Evolutionary conservation across 2,113 vertebrate genomes (phyloP).

Genomic region (Cyrtonyx montezumae): DNA sequence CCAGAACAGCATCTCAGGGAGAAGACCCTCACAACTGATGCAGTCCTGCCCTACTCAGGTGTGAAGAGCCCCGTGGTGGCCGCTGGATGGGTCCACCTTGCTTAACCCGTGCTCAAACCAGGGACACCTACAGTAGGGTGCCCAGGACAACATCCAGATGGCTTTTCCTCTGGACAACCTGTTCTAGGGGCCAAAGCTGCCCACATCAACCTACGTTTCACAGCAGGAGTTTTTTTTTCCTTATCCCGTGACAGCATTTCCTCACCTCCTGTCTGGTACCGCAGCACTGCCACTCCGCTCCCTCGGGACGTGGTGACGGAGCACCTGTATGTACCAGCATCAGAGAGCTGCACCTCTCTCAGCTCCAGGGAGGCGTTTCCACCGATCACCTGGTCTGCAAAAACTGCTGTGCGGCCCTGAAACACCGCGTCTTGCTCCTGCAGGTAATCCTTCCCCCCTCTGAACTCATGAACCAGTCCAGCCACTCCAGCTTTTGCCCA

Average conservation of each 20-base stretch:
- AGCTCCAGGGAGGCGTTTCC: slow-evolving; percentile 77
- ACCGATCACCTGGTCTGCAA: slow-evolving; percentile 53
- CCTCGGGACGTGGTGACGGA: slow-evolving; percentile 70
- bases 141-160: not conserved
- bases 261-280: slow-evolving; percentile 78
- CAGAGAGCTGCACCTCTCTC: slow-evolving; percentile 55
- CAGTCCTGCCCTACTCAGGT: not conserved
- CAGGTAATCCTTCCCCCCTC: slow-evolving; percentile 63
- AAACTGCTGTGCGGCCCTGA: slow-evolving; percentile 57
- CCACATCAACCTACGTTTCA: fast-evolving
- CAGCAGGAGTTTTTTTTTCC: not conserved
- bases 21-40: not conserved
- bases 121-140: not conserved
- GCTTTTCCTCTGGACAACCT: not conserved
- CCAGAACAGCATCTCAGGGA: not conserved
- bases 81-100: too few relatives aligned
- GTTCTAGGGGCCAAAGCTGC: not conserved
- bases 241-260: not conserved
- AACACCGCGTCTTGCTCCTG: slow-evolving; percentile 49
- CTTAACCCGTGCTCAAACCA: not conserved
- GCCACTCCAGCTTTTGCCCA: slow-evolving; percentile 72
- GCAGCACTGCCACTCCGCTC: slow-evolving; percentile 55
- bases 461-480: slow-evolving; percentile 70
- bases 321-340: slow-evolving; percentile 73
- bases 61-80: not conserved